Evolutionary conservation across 1,140 invertebrate genomes (phyloP), one percentile per base, ranked within the genome.

Genomic region (Lordiphosa collinella): DNA sequence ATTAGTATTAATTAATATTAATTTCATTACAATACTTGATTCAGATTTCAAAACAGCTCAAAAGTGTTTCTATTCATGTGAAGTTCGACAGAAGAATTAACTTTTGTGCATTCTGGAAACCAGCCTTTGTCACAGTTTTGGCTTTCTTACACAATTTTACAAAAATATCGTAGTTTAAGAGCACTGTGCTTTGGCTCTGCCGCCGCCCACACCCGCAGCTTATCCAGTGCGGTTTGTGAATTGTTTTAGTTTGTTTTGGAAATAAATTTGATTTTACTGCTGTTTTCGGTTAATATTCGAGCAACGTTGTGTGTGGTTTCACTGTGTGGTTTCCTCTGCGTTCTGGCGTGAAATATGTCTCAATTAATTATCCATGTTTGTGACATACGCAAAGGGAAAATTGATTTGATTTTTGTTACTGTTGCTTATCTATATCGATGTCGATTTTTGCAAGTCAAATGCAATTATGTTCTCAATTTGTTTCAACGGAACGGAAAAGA

Each of bases 321-420:
- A 7, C 18, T 57, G 47, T 57, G 47, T 31, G 48, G 46, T 47
- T 66, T 32, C 4, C 11, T 37, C 22, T 50, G 10, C 13, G 13
- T 10, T 25, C 16, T 44, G 43, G 13, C 43, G 37, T 67, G 61
- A 75, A 70, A 75, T 82, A 80, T 75, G 60, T 70, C 76, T 75
- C 76, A 75, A 82, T 80, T 80, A 82, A 70, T 71, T 75, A 82
- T 75, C 44, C 46, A 70, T 63, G 61, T 60, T 66, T 63, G 62
- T 67, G 54, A 68, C 65, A 68, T 53, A 65, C 48, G 64, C 53
- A 44, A 18, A 44, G 40, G 40, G 44, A 31, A 41, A 73, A 61
- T 65, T 59, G 54, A 54, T 61, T 62, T 66, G 56, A 65, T 59
- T 66, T 50, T 49, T 34, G 46, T 44, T 66, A 53, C 48, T 51